phyloP scores from a whole-genome alignment of 2,113 vertebrate genomes.

The Dasypus novemcinctus region DNA sequence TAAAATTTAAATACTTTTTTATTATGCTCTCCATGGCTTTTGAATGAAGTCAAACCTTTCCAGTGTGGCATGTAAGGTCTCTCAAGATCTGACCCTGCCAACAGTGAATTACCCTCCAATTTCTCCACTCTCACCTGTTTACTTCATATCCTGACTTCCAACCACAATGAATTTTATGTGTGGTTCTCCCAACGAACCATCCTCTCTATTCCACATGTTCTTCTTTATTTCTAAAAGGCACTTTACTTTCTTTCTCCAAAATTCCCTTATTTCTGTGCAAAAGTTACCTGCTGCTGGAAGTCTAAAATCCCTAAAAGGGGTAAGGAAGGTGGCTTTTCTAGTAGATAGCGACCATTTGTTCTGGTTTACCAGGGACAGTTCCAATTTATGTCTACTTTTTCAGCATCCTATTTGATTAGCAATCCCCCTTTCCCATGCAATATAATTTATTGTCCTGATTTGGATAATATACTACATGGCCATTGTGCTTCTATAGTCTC shows the following conservation, averaged over 20 bases:
- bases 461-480: background rate
- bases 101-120: background rate
- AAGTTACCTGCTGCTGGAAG: background rate
- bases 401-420: background rate
- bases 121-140: background rate
- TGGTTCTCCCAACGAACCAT: fast-evolving
- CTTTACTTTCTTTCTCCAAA: background rate
- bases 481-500: background rate
- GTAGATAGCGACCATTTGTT: background rate
- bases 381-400: background rate
- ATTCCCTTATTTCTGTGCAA: background rate
- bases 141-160: background rate
- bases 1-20: no score
- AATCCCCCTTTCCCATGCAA: background rate
- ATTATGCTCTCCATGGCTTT: background rate
- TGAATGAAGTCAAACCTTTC: background rate
- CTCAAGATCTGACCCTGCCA: background rate
- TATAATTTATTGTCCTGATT: background rate
- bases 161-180: background rate
- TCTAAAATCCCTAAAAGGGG: background rate
- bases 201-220: background rate
- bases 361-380: background rate
- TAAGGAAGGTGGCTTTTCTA: background rate
- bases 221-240: background rate
- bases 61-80: background rate